Evolutionary conservation across 1,140 invertebrate species (phyloP).

Genomic region (Drosophila insularis): DNA sequence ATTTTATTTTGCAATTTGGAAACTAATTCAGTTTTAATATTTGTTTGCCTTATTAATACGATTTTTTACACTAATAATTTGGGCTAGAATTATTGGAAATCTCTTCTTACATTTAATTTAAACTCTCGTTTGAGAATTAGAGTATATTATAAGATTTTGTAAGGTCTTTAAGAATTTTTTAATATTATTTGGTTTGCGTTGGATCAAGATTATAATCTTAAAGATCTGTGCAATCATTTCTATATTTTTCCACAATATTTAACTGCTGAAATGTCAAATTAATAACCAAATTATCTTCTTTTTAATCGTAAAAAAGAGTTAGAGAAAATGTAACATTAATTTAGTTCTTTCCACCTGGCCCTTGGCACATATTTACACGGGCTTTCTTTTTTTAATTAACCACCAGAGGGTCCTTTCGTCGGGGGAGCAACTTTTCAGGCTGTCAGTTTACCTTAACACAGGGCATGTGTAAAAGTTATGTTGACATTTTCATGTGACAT

Average conservation of each 20-base stretch:
- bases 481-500: slow-evolving; percentile 73
- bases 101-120: too few species aligned
- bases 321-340: slow-evolving; percentile 60
- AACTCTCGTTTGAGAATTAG: too few species aligned
- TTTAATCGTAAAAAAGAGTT: slow-evolving; percentile 11
- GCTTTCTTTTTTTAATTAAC: slow-evolving; percentile 70
- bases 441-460: slow-evolving; percentile 64
- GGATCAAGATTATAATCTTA: background rate
- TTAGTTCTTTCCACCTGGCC: slow-evolving; percentile 18
- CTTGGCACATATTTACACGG: slow-evolving; percentile 24
- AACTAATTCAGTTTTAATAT: too few species aligned
- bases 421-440: slow-evolving; percentile 19
- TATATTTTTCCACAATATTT: slow-evolving; percentile 36
- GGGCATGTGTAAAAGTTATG: slow-evolving; percentile 41
- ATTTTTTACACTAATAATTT: too few species aligned
- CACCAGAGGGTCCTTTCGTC: slow-evolving; percentile 45
- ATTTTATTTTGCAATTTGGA: too few species aligned
- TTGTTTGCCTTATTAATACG: too few species aligned
- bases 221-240: slow-evolving; percentile 44
- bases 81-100: too few species aligned
- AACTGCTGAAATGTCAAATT: slow-evolving; percentile 67
- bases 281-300: slow-evolving; percentile 37
- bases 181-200: too few species aligned
- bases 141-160: too few species aligned
- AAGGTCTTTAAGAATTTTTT: too few species aligned